Base-by-base conservation (phyloP, 2,113 vertebrate species). In the Hyperoodon ampullatus region DNA sequence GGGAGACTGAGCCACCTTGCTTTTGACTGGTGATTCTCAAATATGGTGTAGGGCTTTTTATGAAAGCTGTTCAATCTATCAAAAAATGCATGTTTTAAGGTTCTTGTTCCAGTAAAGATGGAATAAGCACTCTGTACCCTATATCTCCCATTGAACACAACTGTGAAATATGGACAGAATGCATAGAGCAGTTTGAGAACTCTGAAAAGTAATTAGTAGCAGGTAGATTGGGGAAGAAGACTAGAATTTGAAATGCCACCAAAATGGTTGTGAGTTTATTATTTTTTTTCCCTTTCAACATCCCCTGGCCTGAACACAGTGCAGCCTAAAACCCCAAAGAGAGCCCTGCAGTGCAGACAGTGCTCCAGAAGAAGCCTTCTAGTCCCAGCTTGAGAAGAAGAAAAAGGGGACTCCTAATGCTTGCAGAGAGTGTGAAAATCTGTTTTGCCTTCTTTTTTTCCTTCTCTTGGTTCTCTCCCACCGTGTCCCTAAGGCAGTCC, bases 21-120 rank as follows among this genome's bases (percentile, higher is more conserved):
- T 93, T 97, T 92, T 91, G 42, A 93, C 26, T 28, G 39, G 14
- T 78, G 30, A 74, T 72, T 86, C 39, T 86, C 50, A 61, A 88
- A 93, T 60, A 65, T 63, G 14, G 18, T 30, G 18, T 65, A 47
- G 88, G 26, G 10, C 19, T 66, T 87, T 71, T 78, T 83, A 44
- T 93, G 13, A 82, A 15, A 70, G 16, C 28, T 35, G 2, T 65
- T 55, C 68, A 84, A 30, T 87, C 13, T 39, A 61, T 83, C 0
- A 8, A 2, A 4, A 75, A 96, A 53, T 87, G 5, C 3, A 11
- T 81, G 21, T 63, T 92, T 89, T 95, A 65, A 94, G 13, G 2
- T 88, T 82, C 71, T 44, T 33, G 24, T 66, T 84, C 60, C 70
- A 75, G 28, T 9, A 60, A 71, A 78, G 9, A 61, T 50, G 35